Conservation (phyloP, 2,888 invertebrate species). For the Bellardia pandia region DNA sequence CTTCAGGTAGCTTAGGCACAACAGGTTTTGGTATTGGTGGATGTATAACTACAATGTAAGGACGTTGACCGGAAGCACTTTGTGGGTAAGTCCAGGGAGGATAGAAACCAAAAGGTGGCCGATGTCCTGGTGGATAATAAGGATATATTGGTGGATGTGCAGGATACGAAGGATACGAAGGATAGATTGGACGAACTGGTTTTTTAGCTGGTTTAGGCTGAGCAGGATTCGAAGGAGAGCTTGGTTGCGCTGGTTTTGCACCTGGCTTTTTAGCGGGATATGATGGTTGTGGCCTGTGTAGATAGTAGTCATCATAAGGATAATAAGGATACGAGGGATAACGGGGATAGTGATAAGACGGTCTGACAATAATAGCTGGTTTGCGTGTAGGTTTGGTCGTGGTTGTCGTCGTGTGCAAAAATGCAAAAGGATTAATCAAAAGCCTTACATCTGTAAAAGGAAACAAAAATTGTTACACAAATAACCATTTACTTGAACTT, state of each 20-base stretch:
- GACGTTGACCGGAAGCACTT: neutral
- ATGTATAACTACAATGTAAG: slow-evolving; percentile 32
- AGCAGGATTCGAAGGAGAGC: neutral
- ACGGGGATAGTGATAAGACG: neutral
- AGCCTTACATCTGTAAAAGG: neutral
- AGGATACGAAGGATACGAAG: neutral
- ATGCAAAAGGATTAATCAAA: slow-evolving; percentile 23
- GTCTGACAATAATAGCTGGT: neutral
- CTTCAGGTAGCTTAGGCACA: neutral
- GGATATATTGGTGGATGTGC: neutral
- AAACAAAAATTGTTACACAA: neutral
- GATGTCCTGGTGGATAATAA: neutral
- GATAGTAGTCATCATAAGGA: neutral
- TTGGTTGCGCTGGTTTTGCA: neutral
- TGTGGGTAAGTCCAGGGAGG: slow-evolving; percentile 19
- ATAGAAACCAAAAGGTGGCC: neutral
- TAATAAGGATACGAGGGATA: slow-evolving; percentile 1
- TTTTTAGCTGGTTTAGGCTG: neutral
- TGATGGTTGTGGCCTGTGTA: neutral
- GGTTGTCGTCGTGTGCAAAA: neutral
- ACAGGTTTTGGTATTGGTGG: neutral
- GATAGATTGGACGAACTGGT: neutral
- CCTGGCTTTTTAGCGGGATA: neutral
- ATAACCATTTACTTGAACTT: neutral
- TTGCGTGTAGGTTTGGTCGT: slow-evolving; percentile 4